Evolutionary conservation across 2,797 vertebrate species (phyloP).

Genomic region (Erethizon dorsatum): DNA sequence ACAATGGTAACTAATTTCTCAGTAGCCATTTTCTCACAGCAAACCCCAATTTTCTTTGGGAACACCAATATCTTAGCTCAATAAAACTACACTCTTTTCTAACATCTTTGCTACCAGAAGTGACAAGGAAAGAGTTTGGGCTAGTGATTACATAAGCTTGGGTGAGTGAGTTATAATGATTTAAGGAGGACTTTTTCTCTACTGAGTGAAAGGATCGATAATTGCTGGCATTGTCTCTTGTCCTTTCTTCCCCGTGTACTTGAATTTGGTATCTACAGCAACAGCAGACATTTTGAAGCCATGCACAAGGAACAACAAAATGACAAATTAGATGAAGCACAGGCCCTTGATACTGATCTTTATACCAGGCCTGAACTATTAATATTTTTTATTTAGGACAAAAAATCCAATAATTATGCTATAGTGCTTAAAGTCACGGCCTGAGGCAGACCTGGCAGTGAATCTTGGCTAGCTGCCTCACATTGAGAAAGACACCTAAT

Average conservation of each 20-base stretch:
- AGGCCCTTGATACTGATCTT: neutral
- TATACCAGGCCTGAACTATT: neutral
- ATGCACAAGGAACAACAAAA: neutral
- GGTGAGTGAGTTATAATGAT: neutral
- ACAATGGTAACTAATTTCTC: neutral
- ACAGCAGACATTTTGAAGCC: neutral
- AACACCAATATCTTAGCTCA: neutral
- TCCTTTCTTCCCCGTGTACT: neutral
- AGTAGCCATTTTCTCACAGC: neutral
- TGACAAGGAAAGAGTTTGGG: neutral
- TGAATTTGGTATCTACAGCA: conserved; percentile 26
- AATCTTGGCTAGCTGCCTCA: neutral
- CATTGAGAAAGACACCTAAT: neutral
- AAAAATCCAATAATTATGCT: neutral
- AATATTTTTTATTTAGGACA: neutral
- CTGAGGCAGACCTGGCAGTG: neutral
- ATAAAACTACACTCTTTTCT: neutral
- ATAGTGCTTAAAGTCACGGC: neutral
- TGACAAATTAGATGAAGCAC: neutral
- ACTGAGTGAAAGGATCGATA: neutral
- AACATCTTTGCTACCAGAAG: neutral
- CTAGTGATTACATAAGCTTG: neutral
- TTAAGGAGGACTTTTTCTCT: neutral
- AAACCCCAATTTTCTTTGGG: neutral
- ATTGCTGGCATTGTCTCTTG: neutral